Evolutionary conservation across 35 echinoderm and acorn worm species (phyloP).

Genomic region (Ptychodera flava): DNA sequence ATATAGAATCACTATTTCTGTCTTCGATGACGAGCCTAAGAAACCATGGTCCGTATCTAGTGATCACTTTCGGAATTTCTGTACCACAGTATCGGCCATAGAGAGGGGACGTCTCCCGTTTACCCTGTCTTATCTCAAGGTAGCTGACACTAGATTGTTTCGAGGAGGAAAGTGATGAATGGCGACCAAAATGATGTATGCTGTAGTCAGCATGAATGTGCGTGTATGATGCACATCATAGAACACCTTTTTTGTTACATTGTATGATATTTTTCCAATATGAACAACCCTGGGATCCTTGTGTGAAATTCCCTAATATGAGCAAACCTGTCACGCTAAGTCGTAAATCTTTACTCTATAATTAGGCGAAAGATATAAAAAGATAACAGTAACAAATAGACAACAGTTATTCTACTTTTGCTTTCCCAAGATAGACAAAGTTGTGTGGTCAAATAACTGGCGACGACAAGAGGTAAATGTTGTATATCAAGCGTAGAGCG

Average conservation of each 20-base stretch:
- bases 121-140: background rate
- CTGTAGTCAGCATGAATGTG: background rate
- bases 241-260: background rate
- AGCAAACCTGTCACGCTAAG: no score
- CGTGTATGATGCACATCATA: background rate
- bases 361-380: no score
- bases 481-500: no score
- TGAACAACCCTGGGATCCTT: no score
- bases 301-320: no score
- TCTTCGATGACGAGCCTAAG: background rate
- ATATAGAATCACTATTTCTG: background rate
- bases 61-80: background rate
- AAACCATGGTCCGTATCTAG: background rate
- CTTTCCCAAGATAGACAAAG: no score
- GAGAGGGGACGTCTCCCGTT: background rate
- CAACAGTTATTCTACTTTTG: no score
- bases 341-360: no score
- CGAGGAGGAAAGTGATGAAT: background rate
- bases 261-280: no score
- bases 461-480: no score
- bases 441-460: no score
- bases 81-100: background rate
- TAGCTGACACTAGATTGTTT: background rate
- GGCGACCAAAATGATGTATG: background rate
- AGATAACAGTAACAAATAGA: no score